Evolutionary conservation across 2,113 vertebrate genomes (phyloP), one percentile per base, ranked within the genome.

Genomic region (Carassius auratus): DNA sequence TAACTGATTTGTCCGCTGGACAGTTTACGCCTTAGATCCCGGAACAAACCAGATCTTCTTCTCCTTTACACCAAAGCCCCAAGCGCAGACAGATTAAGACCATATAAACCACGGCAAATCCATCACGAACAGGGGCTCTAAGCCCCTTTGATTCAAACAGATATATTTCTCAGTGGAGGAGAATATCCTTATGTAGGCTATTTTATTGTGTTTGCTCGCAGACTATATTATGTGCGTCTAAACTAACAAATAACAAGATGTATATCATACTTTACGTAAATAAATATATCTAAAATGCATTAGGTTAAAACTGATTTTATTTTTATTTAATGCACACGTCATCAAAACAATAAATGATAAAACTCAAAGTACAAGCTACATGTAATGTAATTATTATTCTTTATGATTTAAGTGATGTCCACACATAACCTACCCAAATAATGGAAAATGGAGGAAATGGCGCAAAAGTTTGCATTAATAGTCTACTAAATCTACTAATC

Each of bases 71-170:
- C 84, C 92, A 94, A 93, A 90, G 94, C 93, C 90, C 91, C 91
- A 92, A 89, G 93, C 77, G 91, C 93, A 94, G 93, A 92, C 90
- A 94, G 93, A 96, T 96, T 96, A 96, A 94, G 94, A 93, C 92
- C 94, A 94, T 93, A 94, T 93, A 95, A 95, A 94, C 84, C 78
- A 81, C 90, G 91, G 89, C 92, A 95, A 96, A 96, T 95, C 95
- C 95, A 89, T 87, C 86, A 83, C 91, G 92, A 94, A 93, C 93
- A 87, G 90, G 87, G 91, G 92, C 91, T 96, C 92, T 96, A 96
- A 96, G 95, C 95, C 94, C 90, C 89, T 95, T 91, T 95, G 93
- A 96, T 96, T 93, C 92, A 89, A 64, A 86, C 91, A 93, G 94
- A 96, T 95, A 93, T 38, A 90, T 94, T 94, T 95, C 91, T 91